Evolutionary conservation across 2,888 invertebrate genomes (phyloP), one percentile per base, ranked within the genome.

Genomic region (Hipparchia sbordonii): DNA sequence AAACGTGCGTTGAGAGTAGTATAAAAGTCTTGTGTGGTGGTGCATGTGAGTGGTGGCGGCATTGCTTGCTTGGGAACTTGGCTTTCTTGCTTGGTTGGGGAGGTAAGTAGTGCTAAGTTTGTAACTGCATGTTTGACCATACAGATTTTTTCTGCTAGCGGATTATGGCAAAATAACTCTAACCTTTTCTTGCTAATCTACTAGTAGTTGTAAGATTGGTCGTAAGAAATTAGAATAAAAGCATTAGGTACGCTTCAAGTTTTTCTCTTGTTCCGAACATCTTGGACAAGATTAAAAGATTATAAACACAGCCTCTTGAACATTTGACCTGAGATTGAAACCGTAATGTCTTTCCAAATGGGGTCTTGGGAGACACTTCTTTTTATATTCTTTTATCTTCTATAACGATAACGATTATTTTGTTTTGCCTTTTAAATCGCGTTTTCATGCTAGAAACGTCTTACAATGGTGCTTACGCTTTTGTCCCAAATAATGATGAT

Each of bases 261-360:
- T 48, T 70, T 23, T 70, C n/a, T 45, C 39, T 57, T 72, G 23
- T 23, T 39, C 67, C 62, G 6, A 57, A 46, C 54, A 62, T 57
- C 39, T 57, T 45, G 23, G 65, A 57, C 59, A 69, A 74, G 74
- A 74, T 75, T 75, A 75, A 75, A 73, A 75, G 67, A 73, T 75
- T 73, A 73, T 75, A 75, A 75, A 73, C 75, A 70, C 57, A 59
- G 60, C 33, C 70, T 71, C 66, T 70, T 66, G 70, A 72, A 70
- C 71, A 73, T 72, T 67, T 72, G 74, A 73, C 67, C 75, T 72
- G 73, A 73, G 71, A 75, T 75, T 75, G 72, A 73, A 75, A 73
- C 70, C 71, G 70, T 72, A 70, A 75, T 72, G 71, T 54, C 67
- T 57, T 72, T 62, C 67, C 66, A 69, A 72, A 74, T 74, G 69